Conservation (phyloP, 2,797 vertebrate genomes). For the Halcyon leucocephala region DNA sequence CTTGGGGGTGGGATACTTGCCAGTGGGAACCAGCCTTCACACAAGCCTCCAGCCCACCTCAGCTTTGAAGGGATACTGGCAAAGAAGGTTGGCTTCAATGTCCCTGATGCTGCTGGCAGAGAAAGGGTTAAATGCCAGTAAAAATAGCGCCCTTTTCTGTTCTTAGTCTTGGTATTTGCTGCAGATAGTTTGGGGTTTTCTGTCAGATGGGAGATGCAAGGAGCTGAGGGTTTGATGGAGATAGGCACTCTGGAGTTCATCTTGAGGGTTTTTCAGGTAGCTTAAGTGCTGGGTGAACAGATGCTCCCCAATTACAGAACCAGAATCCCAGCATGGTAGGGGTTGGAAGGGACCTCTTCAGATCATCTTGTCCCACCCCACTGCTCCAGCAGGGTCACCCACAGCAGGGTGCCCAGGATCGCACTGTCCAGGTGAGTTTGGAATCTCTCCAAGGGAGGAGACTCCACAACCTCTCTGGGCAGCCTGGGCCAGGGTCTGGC, state of each 20-base stretch:
- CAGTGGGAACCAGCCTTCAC: neutral
- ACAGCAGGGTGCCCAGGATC: neutral
- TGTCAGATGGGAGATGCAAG: neutral
- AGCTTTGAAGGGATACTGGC: neutral
- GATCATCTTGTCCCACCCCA: neutral
- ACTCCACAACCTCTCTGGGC: neutral
- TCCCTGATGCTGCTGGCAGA: neutral
- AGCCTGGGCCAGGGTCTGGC: neutral
- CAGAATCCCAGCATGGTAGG: neutral
- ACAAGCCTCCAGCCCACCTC: rapidly evolving
- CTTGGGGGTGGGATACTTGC: rapidly evolving
- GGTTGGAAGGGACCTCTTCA: neutral
- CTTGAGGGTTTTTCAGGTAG: neutral
- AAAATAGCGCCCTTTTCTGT: neutral
- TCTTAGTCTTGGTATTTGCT: neutral
- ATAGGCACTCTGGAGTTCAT: neutral
- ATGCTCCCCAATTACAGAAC: neutral
- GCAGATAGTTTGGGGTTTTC: neutral
- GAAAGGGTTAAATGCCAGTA: neutral
- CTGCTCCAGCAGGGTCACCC: neutral
- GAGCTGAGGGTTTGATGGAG: neutral
- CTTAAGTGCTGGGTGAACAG: neutral
- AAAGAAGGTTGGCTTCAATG: rapidly evolving
- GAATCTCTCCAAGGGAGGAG: neutral
- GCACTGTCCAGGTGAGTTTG: neutral